These are phyloP conservation scores for Todiramphus saurophagus DNA, from an alignment of 2,113 vertebrate genomes.

Conservation along the genomic window DNA sequence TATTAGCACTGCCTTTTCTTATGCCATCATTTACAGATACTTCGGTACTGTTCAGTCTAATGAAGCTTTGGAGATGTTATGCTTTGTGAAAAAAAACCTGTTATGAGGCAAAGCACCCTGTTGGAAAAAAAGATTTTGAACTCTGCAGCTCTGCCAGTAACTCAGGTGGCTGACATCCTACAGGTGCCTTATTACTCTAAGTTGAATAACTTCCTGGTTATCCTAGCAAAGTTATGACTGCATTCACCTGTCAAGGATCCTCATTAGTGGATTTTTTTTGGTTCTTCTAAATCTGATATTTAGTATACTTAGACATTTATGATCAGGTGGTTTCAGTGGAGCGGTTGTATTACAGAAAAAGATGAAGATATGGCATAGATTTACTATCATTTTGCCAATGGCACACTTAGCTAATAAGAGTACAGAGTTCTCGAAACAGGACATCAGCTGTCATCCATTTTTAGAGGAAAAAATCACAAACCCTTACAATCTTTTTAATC, in stretches of 20 bases:
- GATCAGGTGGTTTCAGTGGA: background rate
- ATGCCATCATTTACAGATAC: background rate
- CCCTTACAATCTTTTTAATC: background rate
- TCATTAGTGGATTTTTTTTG: background rate
- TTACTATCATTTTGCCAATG: background rate
- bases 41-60: background rate
- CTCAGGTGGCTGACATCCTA: background rate
- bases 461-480: background rate
- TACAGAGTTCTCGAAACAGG: background rate
- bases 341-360: background rate
- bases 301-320: background rate
- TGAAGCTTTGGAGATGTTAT: background rate
- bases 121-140: background rate
- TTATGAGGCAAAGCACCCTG: background rate
- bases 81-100: background rate
- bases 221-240: background rate
- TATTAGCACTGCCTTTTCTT: background rate
- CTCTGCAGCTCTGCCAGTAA: background rate
- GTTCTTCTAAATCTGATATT: background rate
- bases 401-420: background rate
- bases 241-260: background rate
- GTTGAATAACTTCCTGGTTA: background rate
- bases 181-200: background rate
- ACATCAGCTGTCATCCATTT: slow-evolving; percentile 6
- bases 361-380: background rate